A percentile compares a stretch with the other conserved stretches of the same genome.
Evolutionary conservation across 2,113 vertebrate genomes (phyloP).

Genomic region (Pan paniscus): DNA sequence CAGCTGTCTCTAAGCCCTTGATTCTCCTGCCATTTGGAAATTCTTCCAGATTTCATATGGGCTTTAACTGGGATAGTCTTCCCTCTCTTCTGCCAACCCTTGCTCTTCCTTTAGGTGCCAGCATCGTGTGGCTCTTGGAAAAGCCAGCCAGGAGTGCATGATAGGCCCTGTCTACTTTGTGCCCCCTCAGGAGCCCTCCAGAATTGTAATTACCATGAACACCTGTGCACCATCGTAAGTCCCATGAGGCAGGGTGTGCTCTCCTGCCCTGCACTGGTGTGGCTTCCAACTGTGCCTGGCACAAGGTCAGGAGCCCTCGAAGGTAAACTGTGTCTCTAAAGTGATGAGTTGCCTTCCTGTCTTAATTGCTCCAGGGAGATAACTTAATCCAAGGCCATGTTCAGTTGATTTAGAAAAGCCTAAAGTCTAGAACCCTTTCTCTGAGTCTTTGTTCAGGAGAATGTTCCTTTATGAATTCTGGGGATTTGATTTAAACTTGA

Average conservation of each 20-base stretch:
- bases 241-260: accelerated
- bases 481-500: neutral
- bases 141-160: accelerated
- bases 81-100: neutral
- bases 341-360: neutral
- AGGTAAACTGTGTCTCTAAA: neutral
- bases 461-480: neutral
- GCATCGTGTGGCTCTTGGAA: neutral
- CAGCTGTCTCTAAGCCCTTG: neutral
- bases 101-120: neutral
- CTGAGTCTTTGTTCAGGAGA: neutral
- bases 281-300: neutral
- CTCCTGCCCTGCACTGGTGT: neutral
- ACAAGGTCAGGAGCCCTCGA: neutral
- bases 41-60: neutral
- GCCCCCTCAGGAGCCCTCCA: too few relatives aligned
- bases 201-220: accelerated
- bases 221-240: accelerated
- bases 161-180: neutral
- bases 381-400: too few relatives aligned
- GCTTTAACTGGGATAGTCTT: neutral
- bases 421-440: neutral
- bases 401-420: neutral
- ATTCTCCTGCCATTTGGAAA: neutral
- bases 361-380: neutral